Conservation (phyloP, 2,113 vertebrate species). For the Anoura caudifer region DNA sequence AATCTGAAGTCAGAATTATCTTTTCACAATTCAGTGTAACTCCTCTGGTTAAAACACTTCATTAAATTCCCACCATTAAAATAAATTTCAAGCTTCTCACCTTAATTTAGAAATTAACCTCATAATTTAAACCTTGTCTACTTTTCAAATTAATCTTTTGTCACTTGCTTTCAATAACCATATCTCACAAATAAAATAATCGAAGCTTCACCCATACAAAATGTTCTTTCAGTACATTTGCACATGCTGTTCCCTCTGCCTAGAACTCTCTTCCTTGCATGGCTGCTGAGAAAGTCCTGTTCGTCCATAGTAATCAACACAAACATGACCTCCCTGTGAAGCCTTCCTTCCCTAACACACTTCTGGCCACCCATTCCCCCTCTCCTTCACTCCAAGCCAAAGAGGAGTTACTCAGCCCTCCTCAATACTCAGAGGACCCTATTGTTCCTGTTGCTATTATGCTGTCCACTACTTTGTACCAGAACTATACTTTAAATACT, state of each 20-base stretch:
- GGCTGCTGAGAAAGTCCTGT: not conserved
- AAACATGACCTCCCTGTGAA: not conserved
- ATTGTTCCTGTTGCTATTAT: not conserved
- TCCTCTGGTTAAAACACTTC: not conserved
- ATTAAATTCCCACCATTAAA: not conserved
- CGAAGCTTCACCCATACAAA: not conserved
- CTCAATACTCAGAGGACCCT: not conserved
- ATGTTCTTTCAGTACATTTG: not conserved
- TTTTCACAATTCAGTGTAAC: not conserved
- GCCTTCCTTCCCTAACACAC: not conserved
- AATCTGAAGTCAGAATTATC: not conserved
- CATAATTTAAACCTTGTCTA: not conserved
- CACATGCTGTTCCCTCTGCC: not conserved
- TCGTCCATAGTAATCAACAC: not conserved
- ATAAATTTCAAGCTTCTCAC: not conserved
- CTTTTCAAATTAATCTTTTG: not conserved
- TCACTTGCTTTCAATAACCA: not conserved
- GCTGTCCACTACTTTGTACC: not conserved
- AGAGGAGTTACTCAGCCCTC: not conserved
- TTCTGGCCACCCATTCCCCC: not conserved
- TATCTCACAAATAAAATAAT: constrained; percentile 14
- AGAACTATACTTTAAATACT: not conserved
- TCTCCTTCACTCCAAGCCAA: not conserved
- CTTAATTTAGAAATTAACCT: constrained; percentile 18
- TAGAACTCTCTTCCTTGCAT: not conserved